phyloP scores from a whole-genome alignment of 2,888 invertebrate genomes.

The Athalia rosae region DNA sequence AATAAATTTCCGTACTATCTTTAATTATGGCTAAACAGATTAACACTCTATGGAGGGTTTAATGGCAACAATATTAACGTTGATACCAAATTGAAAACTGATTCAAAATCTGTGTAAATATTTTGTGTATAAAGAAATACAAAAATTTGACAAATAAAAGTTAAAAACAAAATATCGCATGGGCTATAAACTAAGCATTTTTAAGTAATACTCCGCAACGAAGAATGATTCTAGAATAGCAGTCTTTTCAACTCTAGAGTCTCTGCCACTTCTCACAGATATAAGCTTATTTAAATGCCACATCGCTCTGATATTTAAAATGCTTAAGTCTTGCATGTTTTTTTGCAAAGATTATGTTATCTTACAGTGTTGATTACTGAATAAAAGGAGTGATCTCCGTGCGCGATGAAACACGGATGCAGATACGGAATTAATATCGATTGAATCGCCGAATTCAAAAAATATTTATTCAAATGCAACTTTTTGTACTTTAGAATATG shows the following conservation, averaged over 20 bases:
- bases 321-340: not conserved
- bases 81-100: slow-evolving; percentile 3
- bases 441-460: not conserved
- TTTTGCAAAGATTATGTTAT: no score
- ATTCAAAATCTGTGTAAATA: not conserved
- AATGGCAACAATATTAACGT: not conserved
- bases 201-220: slow-evolving; percentile 35
- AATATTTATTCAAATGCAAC: slow-evolving; percentile 15
- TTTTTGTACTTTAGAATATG: slow-evolving; percentile 26
- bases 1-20: slow-evolving; percentile 24
- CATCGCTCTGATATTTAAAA: not conserved
- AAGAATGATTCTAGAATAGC: slow-evolving; percentile 26
- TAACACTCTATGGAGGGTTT: not conserved
- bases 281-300: slow-evolving; percentile 7
- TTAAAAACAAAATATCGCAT: slow-evolving; percentile 8
- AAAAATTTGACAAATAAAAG: not conserved
- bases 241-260: slow-evolving; percentile 41
- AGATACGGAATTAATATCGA: no score
- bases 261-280: slow-evolving; percentile 29
- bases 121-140: not conserved
- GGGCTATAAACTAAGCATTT: slow-evolving; percentile 8
- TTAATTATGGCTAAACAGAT: slow-evolving; percentile 22
- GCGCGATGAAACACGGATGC: no score
- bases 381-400: no score
- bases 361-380: no score